A percentile compares a stretch with the other conserved stretches of the same genome.
These are phyloP conservation scores for Phocides pigmalion DNA, from an alignment of 1,140 invertebrate species.

Conservation along the genomic window DNA sequence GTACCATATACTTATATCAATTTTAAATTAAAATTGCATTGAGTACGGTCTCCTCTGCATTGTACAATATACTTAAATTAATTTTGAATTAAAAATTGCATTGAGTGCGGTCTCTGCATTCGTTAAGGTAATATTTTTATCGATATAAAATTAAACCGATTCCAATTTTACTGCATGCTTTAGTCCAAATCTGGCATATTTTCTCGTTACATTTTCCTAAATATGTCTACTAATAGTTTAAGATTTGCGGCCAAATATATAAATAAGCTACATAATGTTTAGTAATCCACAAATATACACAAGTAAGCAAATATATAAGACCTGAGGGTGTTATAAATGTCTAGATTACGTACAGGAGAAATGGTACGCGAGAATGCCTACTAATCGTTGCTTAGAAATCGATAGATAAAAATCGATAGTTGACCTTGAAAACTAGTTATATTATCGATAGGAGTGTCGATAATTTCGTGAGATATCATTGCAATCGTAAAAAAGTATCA, in stretches of 20 bases:
- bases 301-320: not conserved
- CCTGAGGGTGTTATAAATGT: too few species aligned
- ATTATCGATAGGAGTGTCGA: too few species aligned
- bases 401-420: too few species aligned
- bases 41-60: too few species aligned
- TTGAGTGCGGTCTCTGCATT: not conserved
- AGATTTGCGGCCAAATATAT: constrained; percentile 18
- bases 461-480: too few species aligned
- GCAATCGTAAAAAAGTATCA: too few species aligned
- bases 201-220: not conserved
- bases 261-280: not conserved
- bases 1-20: not conserved
- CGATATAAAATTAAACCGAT: not conserved
- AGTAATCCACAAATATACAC: not conserved
- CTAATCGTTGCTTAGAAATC: too few species aligned
- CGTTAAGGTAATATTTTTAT: constrained; percentile 9
- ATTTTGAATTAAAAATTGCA: not conserved
- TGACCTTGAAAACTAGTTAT: too few species aligned
- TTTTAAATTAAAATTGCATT: not conserved
- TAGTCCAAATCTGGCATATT: not conserved
- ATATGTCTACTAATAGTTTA: constrained; percentile 11
- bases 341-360: too few species aligned
- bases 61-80: not conserved
- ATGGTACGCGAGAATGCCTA: too few species aligned
- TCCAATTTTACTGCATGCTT: constrained; percentile 1